Evolutionary conservation across 2,888 invertebrate genomes (phyloP), one percentile per base, ranked within the genome.

Genomic region (Archaeoteleia sp.): DNA sequence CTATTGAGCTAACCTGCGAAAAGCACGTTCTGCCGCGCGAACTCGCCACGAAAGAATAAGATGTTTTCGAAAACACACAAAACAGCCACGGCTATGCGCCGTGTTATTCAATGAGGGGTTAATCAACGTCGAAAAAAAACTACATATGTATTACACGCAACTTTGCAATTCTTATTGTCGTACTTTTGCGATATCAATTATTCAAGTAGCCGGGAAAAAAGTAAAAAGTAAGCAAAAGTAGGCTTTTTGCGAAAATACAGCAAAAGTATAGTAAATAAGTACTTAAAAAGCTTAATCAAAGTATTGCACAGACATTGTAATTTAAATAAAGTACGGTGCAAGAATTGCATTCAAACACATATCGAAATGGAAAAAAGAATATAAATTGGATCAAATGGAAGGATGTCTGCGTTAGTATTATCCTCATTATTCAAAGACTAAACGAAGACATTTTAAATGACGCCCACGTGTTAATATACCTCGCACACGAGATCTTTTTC

Each of bases 151-250:
- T 32, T 10, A n/a, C 13, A 43, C 14, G 14, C 32, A 54, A 43
- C n/a, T 8, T 37, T 37, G 45, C 37, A 45, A 45, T 55, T 45
- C 45, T 55, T 43, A n/a, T 7, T 35, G 37, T 43, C 14, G 27
- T 13, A 40, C 32, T 53, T 42, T 53, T 53, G 40, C 42, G 32
- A 42, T 51, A 42, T 13, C 32, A 40, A 51, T 32, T 53, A 29
- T 42, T 53, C 40, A 53, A 42, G 42, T 39, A 34, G 42, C 40
- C n/a, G n/a, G n/a, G n/a, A n/a, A 42, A 42, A 42, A 34, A 15
- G 25, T 53, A 23, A 23, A 23, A 23, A 4, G 23, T 23, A 23
- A 4, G 7, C 4, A 23, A 23, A 23, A 5, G 7, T 23, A 5
- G 23, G 4, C 4, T 3, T 7, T 3, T 23, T 23, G 7, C 4